Evolutionary conservation across 2,797 vertebrate species (phyloP).

Genomic region (Spatula clypeata): DNA sequence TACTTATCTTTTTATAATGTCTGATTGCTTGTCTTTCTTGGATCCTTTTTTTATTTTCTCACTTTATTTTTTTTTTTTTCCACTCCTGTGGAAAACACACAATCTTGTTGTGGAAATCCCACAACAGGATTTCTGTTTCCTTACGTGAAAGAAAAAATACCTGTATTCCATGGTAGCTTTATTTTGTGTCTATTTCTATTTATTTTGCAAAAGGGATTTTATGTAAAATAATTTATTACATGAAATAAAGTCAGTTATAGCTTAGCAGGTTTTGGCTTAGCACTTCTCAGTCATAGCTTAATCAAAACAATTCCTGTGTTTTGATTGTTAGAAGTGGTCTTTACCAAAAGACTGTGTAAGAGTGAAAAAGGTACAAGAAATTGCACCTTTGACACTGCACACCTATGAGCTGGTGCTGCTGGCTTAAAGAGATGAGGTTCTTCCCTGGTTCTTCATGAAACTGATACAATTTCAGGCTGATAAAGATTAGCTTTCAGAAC

Average conservation of each 20-base stretch:
- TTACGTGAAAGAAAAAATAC: not conserved
- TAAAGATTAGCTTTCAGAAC: not conserved
- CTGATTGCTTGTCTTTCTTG: not conserved
- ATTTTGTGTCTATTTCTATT: not conserved
- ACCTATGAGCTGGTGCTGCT: not conserved
- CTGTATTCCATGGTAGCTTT: not conserved
- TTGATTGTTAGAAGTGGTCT: not conserved
- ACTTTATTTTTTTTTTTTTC: too few species aligned
- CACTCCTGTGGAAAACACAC: too few species aligned
- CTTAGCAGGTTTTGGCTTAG: not conserved
- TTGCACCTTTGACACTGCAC: not conserved
- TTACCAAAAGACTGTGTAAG: not conserved
- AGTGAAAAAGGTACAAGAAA: not conserved
- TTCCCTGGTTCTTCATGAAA: not conserved
- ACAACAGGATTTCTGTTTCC: not conserved
- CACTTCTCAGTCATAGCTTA: not conserved
- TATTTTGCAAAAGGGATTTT: not conserved
- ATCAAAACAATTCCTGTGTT: accelerated
- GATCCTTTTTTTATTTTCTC: not conserved
- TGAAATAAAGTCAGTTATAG: not conserved
- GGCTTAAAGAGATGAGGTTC: not conserved
- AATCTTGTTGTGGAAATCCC: too few species aligned
- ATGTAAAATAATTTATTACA: not conserved
- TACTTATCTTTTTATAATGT: not conserved
- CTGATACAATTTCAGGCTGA: not conserved